These are phyloP conservation scores for Nezara viridula DNA, from an alignment of 2,888 invertebrate species.

Conservation along the genomic window DNA sequence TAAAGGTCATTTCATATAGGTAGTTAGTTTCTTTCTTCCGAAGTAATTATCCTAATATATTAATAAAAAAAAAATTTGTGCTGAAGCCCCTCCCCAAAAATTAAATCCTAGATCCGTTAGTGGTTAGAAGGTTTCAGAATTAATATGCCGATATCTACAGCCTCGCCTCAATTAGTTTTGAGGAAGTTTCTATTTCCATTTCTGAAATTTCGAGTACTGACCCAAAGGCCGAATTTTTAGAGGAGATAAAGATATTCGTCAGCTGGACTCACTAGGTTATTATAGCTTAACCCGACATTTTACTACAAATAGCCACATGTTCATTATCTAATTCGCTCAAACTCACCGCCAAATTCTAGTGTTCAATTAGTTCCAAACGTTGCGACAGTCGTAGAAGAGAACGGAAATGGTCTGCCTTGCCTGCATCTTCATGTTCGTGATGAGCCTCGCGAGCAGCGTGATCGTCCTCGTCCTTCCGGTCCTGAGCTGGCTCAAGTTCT, in stretches of 20 bases:
- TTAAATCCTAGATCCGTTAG: too few species aligned
- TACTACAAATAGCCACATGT: not conserved
- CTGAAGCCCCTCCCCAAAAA: too few species aligned
- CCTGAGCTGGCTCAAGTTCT: conserved; percentile 53
- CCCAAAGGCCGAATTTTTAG: too few species aligned
- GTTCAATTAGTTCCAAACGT: not conserved
- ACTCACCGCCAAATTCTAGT: not conserved
- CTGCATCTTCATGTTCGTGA: conserved; percentile 46
- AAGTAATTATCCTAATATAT: too few species aligned
- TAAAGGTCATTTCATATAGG: too few species aligned
- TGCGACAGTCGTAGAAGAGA: not conserved
- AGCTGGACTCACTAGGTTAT: not conserved
- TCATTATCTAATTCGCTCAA: not conserved
- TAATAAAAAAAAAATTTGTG: too few species aligned
- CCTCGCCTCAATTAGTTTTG: too few species aligned
- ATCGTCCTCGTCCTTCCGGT: conserved; percentile 36
- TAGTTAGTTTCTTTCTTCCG: too few species aligned
- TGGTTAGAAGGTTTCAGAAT: too few species aligned
- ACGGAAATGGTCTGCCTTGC: conserved; percentile 34
- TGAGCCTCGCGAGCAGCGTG: conserved; percentile 11
- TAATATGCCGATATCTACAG: too few species aligned
- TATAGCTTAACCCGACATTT: not conserved
- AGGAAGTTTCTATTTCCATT: too few species aligned
- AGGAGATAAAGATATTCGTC: not conserved
- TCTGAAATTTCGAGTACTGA: too few species aligned